Base-by-base conservation (phyloP, 2,113 vertebrate genomes). In the Alectura lathami region DNA sequence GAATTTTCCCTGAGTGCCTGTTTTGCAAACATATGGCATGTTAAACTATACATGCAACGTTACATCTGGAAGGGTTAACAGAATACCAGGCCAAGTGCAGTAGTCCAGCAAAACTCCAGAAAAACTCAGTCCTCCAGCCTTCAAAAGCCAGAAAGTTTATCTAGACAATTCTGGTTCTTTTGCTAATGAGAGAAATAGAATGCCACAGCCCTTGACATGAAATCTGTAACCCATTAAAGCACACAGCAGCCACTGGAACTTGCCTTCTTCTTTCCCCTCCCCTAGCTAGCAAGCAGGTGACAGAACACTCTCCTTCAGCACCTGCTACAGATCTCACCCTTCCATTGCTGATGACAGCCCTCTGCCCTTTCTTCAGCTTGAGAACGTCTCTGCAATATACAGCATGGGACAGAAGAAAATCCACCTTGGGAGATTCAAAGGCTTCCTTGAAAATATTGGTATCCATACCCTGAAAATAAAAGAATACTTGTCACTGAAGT, bases 281-380 rank as follows among this genome's bases (percentile, higher is more conserved):
- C n/a, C 13, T 54, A 43, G 63, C 4, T 18, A 68, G 30, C 32
- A 80, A 73, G 11, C 18, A 85, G 45, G 48, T 57, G 30, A 68
- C 26, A 51, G 38, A 84, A 76, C 40, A n/a, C n/a, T 22, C 15
- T 59, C 40, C 60, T 30, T 51, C n/a, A 23, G 40, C 53, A 38
- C 14, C 13, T 93, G 78, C 36, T 78, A 70, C 57, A 38, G 70
- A 84, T 88, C 98, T 98, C 95, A 99, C 99, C 98, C 99, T 97
- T 97, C 99, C 99, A 15, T 99, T 99, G 98, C 99, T 99, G 97
- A 99, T 99, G 77, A 99, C 98, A 5, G 98, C 99, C 85, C 98
- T 98, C 96, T 99, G 99, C 70, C 99, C 99, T 92, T 98, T 99
- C 97, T 98, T 98, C 95, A 99, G 97, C 95, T 99, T 99, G n/a